Percentiles rank a stretch among this genome's conserved stretches.
phyloP scores from a whole-genome alignment of 2,888 invertebrate genomes.

The Acronicta aceris region DNA sequence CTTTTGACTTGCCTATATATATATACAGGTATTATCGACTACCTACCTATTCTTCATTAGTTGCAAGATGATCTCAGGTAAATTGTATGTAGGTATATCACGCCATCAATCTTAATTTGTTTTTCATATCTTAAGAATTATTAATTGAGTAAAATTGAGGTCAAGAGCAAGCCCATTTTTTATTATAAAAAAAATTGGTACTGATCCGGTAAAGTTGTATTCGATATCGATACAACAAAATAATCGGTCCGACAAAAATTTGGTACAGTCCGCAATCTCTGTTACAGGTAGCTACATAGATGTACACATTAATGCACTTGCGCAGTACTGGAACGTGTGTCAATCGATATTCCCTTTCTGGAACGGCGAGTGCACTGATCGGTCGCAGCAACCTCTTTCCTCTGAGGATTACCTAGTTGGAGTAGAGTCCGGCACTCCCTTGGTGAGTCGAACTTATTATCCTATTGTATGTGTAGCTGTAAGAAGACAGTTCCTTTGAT shows the following conservation, averaged over 20 bases:
- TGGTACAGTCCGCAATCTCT: conserved; percentile 10
- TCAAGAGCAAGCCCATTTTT: too few relatives aligned
- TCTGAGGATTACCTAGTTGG: neutral
- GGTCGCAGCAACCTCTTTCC: conserved; percentile 1
- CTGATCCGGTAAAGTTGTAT: too few relatives aligned
- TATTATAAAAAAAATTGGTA: too few relatives aligned
- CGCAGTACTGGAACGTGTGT: conserved; percentile 32
- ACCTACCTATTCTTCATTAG: too few relatives aligned
- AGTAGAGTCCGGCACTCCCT: neutral
- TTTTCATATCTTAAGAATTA: too few relatives aligned
- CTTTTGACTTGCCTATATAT: too few relatives aligned
- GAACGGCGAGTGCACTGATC: conserved; percentile 3
- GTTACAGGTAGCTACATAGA: neutral
- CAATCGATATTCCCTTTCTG: conserved; percentile 14
- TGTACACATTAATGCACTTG: conserved; percentile 32
- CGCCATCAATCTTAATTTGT: too few relatives aligned
- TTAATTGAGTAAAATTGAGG: too few relatives aligned
- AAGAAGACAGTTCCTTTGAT: neutral
- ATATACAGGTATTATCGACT: too few relatives aligned
- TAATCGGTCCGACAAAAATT: neutral
- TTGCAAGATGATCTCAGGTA: too few relatives aligned
- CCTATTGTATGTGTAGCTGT: neutral
- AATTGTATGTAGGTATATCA: too few relatives aligned
- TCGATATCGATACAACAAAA: neutral
- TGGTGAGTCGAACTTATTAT: neutral